Evolutionary conservation across 1,140 invertebrate species (phyloP).

Genomic region (Aphis craccivora): DNA sequence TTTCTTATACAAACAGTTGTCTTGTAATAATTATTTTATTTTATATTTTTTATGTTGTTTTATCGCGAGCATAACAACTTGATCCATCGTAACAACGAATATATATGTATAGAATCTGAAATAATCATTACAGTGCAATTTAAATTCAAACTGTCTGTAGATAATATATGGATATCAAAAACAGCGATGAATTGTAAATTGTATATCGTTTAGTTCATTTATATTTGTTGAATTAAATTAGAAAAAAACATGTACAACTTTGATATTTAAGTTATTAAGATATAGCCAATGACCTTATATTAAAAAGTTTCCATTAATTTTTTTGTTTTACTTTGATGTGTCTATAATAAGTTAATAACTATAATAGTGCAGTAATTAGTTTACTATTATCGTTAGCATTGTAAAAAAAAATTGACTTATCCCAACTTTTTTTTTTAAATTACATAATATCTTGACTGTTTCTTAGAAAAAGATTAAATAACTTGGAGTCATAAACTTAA

Average conservation of each 20-base stretch:
- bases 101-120: neutral
- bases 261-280: neutral
- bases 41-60: neutral
- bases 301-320: neutral
- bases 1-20: neutral
- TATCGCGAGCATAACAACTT: neutral
- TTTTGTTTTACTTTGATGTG: neutral
- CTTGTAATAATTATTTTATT: neutral
- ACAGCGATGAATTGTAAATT: neutral
- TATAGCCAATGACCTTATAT: rapidly evolving
- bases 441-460: neutral
- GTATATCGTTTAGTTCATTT: neutral
- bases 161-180: neutral
- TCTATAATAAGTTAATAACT: neutral
- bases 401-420: neutral
- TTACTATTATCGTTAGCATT: neutral
- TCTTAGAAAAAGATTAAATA: neutral
- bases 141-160: neutral
- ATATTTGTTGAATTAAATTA: neutral
- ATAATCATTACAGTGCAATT: neutral
- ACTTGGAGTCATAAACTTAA: neutral
- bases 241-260: neutral
- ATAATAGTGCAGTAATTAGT: neutral
- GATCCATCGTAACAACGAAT: neutral
- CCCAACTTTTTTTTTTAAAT: neutral